Base-by-base conservation (phyloP, 2,888 invertebrate species). In the Cordilura impudica region DNA sequence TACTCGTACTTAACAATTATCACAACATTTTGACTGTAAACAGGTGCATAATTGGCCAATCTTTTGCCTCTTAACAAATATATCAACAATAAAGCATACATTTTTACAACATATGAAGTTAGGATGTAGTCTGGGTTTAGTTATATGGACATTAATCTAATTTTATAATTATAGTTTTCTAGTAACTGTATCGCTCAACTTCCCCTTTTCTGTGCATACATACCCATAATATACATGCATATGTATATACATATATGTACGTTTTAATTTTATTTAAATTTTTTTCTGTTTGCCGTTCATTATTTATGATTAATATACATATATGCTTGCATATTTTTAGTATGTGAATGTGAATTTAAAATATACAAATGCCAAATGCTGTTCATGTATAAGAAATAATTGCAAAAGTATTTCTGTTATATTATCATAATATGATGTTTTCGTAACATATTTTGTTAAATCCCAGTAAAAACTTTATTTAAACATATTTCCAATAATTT, bases 211-310 rank as follows among this genome's bases (percentile, higher is more conserved):
- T n/a, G 3, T 39, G 35, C n/a, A 39, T 8, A 7, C 10, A 8
- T 39, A n/a, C n/a, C n/a, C 21, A 43, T 43, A 16, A 51, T 65
- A 49, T n/a, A 49, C 29, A 29, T 35, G 0, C 31, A 35, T 21
- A 21, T 35, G 10, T 14, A 14, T 35, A 14, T 21, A 35, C n/a
- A 35, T n/a, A 39, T 43, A 21, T n/a, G 8, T 39, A 39, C 47
- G 29, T 21, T 56, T 56, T 23, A 39, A 60, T 43, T 51, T 70
- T 70, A 58, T 70, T 70, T 51, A 45, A 23, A 58, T 19, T 60
- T 58, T 58, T 49, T 51, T 54, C 66, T 70, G 49, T 43, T 70
- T 70, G 70, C 29, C 12, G 53, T 61, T 71, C 43, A 71, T 70
- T 51, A 70, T 60, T 26, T 51, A 71, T 71, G 53, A n/a, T n/a